These are phyloP conservation scores for Sminthopsis crassicaudata DNA, from an alignment of 2,113 vertebrate genomes.

Conservation along the genomic window DNA sequence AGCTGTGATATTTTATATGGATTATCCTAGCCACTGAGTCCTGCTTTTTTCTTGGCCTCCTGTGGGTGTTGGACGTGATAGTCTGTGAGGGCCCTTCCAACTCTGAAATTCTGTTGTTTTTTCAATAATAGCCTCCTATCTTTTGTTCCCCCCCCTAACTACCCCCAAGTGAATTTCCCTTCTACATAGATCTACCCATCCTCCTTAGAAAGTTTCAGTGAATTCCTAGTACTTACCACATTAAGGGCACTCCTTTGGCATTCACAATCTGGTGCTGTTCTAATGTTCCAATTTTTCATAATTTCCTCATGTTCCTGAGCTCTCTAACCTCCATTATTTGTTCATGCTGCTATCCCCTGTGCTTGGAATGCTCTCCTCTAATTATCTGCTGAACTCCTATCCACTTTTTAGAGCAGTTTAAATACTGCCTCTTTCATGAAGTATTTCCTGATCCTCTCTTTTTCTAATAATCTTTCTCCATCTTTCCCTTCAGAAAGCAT, in stretches of 20 bases:
- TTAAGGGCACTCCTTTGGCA: background rate
- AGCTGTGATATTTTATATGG: conserved; percentile 18
- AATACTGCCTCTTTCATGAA: background rate
- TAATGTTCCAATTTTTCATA: background rate
- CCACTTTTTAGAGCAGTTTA: background rate
- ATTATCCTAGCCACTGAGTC: background rate
- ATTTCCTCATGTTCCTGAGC: background rate
- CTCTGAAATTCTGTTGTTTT: background rate
- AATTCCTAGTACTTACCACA: background rate
- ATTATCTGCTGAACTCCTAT: background rate
- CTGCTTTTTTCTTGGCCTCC: conserved; percentile 2
- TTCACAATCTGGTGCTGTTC: background rate
- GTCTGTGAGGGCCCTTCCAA: background rate
- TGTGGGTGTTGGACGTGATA: background rate
- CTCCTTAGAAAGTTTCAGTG: background rate
- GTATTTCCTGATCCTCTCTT: background rate
- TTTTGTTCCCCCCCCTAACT: too few species aligned
- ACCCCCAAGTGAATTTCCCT: background rate
- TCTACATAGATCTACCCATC: background rate
- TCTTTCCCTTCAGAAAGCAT: background rate
- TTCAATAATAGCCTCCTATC: too few species aligned
- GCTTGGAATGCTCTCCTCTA: background rate
- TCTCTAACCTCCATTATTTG: background rate
- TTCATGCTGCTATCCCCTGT: background rate
- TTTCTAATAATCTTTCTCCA: background rate